These are phyloP conservation scores for Tigriopus californicus DNA, from an alignment of 2,888 invertebrate genomes.

Conservation along the genomic window DNA sequence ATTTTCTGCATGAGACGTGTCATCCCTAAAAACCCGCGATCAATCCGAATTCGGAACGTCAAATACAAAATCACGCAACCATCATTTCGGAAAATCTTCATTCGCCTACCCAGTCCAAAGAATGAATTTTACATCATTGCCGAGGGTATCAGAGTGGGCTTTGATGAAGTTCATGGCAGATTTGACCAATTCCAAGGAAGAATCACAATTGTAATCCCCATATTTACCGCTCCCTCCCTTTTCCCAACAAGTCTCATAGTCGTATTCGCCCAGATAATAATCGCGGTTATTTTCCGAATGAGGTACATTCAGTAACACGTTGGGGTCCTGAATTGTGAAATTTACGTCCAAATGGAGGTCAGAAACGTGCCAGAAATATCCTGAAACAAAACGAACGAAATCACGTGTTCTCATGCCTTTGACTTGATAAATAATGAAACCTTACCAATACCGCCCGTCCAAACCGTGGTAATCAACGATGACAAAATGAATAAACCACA, in stretches of 20 bases:
- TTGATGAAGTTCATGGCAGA: constrained; percentile 25
- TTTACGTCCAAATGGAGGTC: constrained; percentile 76
- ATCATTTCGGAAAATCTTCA: too few species aligned
- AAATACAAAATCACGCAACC: neutral
- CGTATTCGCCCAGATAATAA: neutral
- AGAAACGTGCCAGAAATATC: constrained; percentile 87
- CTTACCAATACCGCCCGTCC: too few species aligned
- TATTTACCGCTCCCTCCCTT: constrained; percentile 19
- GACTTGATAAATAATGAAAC: too few species aligned
- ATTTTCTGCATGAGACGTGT: constrained; percentile 17
- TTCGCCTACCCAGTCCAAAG: constrained; percentile 27
- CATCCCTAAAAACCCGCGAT: constrained; percentile 13
- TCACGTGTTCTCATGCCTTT: too few species aligned
- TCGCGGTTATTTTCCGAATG: constrained; percentile 36
- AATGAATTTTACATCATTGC: constrained; percentile 26
- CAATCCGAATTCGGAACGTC: neutral
- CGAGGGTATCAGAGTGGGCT: constrained; percentile 16
- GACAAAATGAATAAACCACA: too few species aligned
- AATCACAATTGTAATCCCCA: constrained; percentile 27
- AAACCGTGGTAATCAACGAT: too few species aligned
- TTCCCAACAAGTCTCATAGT: constrained; percentile 1
- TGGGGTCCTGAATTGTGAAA: constrained; percentile 52
- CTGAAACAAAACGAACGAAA: constrained; percentile 25
- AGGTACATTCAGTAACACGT: constrained; percentile 21
- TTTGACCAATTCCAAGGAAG: constrained; percentile 24